phyloP scores from a whole-genome alignment of 2,888 invertebrate genomes.

The Calliphora vomitoria region DNA sequence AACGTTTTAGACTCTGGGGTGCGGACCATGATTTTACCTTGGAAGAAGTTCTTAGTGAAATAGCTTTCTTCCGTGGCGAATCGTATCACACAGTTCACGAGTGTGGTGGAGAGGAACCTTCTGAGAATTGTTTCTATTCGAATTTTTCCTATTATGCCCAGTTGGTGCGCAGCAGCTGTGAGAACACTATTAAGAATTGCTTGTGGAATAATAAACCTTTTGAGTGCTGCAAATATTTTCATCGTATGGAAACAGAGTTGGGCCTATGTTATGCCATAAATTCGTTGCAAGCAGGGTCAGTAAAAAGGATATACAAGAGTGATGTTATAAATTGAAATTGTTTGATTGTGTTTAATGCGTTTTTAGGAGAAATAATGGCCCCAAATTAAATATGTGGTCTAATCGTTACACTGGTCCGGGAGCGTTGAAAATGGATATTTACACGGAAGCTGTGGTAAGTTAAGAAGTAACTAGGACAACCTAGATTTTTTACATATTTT shows the following conservation, averaged over 20 bases:
- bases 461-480: too few relatives aligned
- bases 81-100: conserved; percentile 88
- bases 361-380: conserved; percentile 84
- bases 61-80: conserved; percentile 88
- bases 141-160: conserved; percentile 87
- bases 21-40: conserved; percentile 88
- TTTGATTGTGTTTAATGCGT: conserved; percentile 48
- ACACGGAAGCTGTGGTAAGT: conserved; percentile 85
- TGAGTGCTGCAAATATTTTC: conserved; percentile 88
- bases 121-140: conserved; percentile 86
- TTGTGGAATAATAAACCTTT: conserved; percentile 87
- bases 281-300: conserved; percentile 86
- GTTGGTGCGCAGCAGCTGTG: conserved; percentile 87
- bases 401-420: conserved; percentile 88
- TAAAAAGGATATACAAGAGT: not conserved
- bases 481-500: too few relatives aligned
- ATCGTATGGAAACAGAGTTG: conserved; percentile 88
- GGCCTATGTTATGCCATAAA: conserved; percentile 89
- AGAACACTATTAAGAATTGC: conserved; percentile 86
- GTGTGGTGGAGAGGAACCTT: conserved; percentile 86
- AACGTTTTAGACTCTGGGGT: conserved; percentile 86
- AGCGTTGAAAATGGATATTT: conserved; percentile 85
- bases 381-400: conserved; percentile 87
- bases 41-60: conserved; percentile 89
- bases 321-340: not conserved